Evolutionary conservation across 92 coral and sea anemone genomes (phyloP).

Genomic region (Palythoa grandis): DNA sequence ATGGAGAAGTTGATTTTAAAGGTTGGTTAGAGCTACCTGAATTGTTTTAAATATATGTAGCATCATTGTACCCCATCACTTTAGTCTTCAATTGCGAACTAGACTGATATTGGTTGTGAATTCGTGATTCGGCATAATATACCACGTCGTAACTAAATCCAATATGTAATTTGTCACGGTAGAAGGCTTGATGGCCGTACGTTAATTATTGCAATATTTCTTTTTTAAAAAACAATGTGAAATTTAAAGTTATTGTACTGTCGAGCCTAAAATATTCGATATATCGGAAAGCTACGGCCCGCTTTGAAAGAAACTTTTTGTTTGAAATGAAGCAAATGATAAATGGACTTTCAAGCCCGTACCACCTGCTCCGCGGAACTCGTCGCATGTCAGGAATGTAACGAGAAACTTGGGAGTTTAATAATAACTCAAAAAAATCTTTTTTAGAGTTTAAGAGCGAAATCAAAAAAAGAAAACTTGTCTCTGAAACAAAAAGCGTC

Average conservation of each 20-base stretch:
- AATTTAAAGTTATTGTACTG: neutral
- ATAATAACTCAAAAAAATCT: neutral
- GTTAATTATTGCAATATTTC: neutral
- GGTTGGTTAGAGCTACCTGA: constrained; percentile 64
- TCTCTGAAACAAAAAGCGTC: neutral
- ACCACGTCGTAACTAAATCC: constrained; percentile 21
- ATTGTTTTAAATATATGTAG: constrained; percentile 26
- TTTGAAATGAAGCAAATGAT: neutral
- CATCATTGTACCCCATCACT: neutral
- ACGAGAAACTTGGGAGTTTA: neutral
- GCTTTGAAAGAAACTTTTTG: neutral
- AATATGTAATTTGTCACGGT: constrained; percentile 25
- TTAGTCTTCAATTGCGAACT: constrained; percentile 34
- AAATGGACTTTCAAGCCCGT: neutral
- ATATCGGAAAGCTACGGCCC: neutral
- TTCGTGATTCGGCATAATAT: constrained; percentile 34
- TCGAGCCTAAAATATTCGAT: neutral
- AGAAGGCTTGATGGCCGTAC: neutral
- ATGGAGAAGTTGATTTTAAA: constrained; percentile 99
- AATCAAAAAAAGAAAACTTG: neutral
- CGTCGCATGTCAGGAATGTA: neutral
- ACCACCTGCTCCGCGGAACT: neutral
- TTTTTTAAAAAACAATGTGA: neutral
- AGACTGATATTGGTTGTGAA: constrained; percentile 17
- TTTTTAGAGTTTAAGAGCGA: neutral